Percentiles rank a stretch among this genome's conserved stretches.
These are phyloP conservation scores for Aricia artaxerxes DNA, from an alignment of 2,888 invertebrate species.

Conservation along the genomic window DNA sequence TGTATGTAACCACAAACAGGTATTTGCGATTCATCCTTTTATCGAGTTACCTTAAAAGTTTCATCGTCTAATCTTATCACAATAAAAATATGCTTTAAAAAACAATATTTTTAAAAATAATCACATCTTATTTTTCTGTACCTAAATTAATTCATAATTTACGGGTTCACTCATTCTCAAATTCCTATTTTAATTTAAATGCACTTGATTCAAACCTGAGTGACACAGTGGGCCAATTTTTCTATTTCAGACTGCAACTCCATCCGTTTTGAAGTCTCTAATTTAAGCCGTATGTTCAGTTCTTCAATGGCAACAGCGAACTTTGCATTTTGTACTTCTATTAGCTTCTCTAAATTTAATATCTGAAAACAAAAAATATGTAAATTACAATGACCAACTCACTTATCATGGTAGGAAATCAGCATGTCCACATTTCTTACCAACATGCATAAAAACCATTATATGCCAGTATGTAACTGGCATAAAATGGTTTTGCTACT, in stretches of 20 bases:
- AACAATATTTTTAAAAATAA: conserved; percentile 11
- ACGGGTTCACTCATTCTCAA: conserved; percentile 3
- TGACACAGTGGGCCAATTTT: conserved; percentile 85
- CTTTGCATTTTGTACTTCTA: conserved; percentile 80
- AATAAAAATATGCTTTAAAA: conserved; percentile 15
- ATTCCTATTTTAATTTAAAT: conserved; percentile 39
- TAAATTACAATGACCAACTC: not conserved
- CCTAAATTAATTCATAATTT: conserved; percentile 14
- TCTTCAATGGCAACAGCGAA: conserved; percentile 84
- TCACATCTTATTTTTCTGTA: not conserved
- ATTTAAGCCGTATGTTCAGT: conserved; percentile 79
- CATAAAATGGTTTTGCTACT: too few relatives aligned
- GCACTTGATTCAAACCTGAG: conserved; percentile 81
- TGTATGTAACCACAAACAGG: not conserved
- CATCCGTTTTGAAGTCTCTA: conserved; percentile 83
- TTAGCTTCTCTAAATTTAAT: conserved; percentile 78
- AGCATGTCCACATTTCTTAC: too few relatives aligned
- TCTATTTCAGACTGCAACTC: conserved; percentile 84
- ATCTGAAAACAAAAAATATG: conserved; percentile 57
- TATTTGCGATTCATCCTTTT: not conserved
- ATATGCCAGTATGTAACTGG: too few relatives aligned
- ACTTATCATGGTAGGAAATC: too few relatives aligned
- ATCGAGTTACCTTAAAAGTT: not conserved
- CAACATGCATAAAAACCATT: too few relatives aligned
- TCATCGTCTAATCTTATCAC: not conserved